A percentile compares a stretch with the other conserved stretches of the same genome.
Conservation (phyloP, 2,113 vertebrate genomes). For the Gasterosteus nipponicus region DNA sequence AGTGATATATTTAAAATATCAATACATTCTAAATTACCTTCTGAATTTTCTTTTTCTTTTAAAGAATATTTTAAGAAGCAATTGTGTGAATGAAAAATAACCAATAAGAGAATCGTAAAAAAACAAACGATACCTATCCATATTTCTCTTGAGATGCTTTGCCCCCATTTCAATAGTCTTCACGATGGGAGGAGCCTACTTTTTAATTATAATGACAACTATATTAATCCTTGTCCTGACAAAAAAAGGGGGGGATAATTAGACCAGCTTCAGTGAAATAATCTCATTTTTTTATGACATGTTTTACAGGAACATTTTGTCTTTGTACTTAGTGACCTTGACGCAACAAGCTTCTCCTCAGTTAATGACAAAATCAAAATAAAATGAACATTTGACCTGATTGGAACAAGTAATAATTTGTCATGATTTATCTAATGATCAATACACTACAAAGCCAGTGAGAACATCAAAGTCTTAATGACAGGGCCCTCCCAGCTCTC, state of each 20-base stretch:
- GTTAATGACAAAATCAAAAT: conserved; percentile 8
- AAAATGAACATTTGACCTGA: not conserved
- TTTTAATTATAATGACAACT: conserved; percentile 56
- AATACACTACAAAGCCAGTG: not conserved
- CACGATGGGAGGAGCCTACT: conserved; percentile 13
- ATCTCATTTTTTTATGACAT: conserved; percentile 1
- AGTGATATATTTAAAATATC: not conserved
- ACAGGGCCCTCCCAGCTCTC: not conserved
- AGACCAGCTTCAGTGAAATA: conserved; percentile 41
- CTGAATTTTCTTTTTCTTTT: not conserved
- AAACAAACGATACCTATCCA: not conserved
- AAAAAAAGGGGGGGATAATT: conserved; percentile 43
- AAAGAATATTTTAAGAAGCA: not conserved
- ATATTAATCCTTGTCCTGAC: conserved; percentile 48
- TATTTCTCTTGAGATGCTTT: conserved; percentile 43
- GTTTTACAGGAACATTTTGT: not conserved
- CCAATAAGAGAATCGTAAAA: not conserved
- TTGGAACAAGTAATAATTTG: not conserved
- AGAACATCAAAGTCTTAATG: not conserved
- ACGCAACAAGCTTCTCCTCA: not conserved
- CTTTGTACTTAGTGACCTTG: conserved; percentile 40
- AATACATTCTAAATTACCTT: not conserved
- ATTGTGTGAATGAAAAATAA: not conserved
- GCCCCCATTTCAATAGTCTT: conserved; percentile 46
- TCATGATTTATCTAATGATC: conserved; percentile 5